Evolutionary conservation across 2,113 vertebrate species (phyloP).

Genomic region (Cyanistes caeruleus): DNA sequence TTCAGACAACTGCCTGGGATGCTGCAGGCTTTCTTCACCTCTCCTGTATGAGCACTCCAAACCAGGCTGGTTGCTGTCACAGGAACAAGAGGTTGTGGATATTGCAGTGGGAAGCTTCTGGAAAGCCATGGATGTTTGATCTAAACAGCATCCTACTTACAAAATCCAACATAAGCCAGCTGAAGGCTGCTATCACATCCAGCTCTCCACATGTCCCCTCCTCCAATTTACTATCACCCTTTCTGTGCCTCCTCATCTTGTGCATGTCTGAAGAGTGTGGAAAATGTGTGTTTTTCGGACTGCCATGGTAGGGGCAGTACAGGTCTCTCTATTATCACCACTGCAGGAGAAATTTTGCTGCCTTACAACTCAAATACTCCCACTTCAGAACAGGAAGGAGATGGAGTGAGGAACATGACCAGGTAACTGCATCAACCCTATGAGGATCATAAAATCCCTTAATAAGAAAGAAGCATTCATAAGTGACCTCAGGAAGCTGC

Average conservation of each 20-base stretch:
- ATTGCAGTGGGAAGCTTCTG: not conserved
- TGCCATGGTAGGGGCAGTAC: not conserved
- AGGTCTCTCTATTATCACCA: not conserved
- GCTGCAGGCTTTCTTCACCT: not conserved
- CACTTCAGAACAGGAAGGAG: not conserved
- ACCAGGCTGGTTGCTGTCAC: not conserved
- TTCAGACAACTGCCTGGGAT: not conserved
- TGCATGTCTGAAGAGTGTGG: not conserved
- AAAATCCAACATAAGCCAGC: not conserved
- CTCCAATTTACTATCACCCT: not conserved
- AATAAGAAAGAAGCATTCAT: not conserved
- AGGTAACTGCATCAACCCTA: not conserved
- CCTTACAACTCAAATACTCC: not conserved
- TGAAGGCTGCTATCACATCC: not conserved
- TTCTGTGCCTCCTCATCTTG: not conserved
- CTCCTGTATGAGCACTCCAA: not conserved
- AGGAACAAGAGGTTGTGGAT: not conserved
- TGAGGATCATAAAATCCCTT: not conserved
- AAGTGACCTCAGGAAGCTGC: not conserved
- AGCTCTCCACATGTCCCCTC: not conserved
- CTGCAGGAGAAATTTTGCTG: not conserved
- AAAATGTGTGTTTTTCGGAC: not conserved
- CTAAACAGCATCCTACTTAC: not conserved
- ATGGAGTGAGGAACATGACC: not conserved
- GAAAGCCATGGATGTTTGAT: not conserved